A percentile compares a stretch with the other conserved stretches of the same genome.
phyloP scores from a whole-genome alignment of 1,140 invertebrate species.

The Pteromalus puparum region DNA sequence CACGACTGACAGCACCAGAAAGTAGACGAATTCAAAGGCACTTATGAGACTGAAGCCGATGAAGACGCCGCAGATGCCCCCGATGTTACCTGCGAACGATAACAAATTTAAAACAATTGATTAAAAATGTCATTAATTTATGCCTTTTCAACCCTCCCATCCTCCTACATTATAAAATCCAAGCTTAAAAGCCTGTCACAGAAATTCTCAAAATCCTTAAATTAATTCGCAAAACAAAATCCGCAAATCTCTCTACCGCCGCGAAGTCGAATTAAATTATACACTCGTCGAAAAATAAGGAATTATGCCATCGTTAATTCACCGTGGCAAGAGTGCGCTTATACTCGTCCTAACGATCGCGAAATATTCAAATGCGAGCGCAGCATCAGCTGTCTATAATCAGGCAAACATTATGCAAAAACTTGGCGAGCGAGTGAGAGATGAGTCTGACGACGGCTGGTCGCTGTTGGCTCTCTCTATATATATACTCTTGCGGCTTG shows the following conservation, averaged over 20 bases:
- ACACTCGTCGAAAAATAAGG: neutral
- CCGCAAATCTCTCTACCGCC: too few species aligned
- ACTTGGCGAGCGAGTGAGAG: neutral
- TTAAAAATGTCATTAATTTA: too few species aligned
- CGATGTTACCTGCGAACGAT: slow-evolving; percentile 75
- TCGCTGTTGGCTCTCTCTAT: neutral
- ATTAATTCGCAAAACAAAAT: too few species aligned
- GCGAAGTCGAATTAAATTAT: too few species aligned
- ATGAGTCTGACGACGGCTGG: neutral
- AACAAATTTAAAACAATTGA: too few species aligned
- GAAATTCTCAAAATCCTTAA: too few species aligned
- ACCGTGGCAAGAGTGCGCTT: neutral
- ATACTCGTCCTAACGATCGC: neutral
- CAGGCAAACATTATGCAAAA: slow-evolving; percentile 47
- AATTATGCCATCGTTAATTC: neutral
- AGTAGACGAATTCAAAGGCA: slow-evolving; percentile 77
- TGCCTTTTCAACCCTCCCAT: too few species aligned
- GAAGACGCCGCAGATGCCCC: slow-evolving; percentile 79
- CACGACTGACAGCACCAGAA: slow-evolving; percentile 64
- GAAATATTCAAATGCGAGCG: slow-evolving; percentile 28
- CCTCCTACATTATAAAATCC: too few species aligned
- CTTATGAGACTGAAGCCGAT: slow-evolving; percentile 80
- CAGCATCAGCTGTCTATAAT: slow-evolving; percentile 40
- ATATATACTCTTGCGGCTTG: neutral
- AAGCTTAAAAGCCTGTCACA: too few species aligned